These are phyloP conservation scores for Heliothis virescens DNA, from an alignment of 1,140 invertebrate species.

Conservation along the genomic window DNA sequence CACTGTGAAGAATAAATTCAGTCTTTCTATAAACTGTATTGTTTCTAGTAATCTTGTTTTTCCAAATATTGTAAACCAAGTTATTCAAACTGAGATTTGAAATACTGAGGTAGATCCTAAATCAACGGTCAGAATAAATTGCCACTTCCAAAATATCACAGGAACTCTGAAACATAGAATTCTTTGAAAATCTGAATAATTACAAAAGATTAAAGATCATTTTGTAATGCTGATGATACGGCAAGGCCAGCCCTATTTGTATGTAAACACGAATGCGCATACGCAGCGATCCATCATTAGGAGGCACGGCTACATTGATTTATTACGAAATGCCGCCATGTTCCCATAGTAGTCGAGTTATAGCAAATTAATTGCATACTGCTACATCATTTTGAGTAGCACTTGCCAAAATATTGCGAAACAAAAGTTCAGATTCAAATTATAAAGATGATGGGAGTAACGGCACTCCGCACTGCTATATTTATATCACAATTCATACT, in stretches of 20 bases:
- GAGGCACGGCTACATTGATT: slow-evolving; percentile 62
- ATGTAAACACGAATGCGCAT: slow-evolving; percentile 50
- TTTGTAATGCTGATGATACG: background rate
- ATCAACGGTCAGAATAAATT: no score
- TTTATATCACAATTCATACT: background rate
- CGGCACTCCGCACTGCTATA: background rate
- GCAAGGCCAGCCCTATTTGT: slow-evolving; percentile 38
- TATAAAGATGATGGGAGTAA: background rate
- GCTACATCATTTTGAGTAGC: slow-evolving; percentile 22
- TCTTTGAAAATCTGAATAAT: background rate
- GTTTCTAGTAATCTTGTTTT: no score
- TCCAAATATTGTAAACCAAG: no score
- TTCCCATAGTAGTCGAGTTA: slow-evolving; percentile 62
- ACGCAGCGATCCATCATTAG: slow-evolving; percentile 64
- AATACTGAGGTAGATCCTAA: no score
- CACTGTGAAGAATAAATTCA: no score
- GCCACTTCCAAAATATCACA: no score
- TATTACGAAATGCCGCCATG: slow-evolving; percentile 57
- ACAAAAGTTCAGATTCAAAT: background rate
- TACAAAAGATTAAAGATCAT: background rate
- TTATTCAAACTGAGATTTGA: no score
- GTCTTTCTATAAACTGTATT: no score
- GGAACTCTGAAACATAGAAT: background rate
- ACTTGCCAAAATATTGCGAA: slow-evolving; percentile 7
- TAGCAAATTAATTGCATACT: slow-evolving; percentile 62